Evolutionary conservation across 2,888 invertebrate species (phyloP).

Genomic region (Gortyna flavago): DNA sequence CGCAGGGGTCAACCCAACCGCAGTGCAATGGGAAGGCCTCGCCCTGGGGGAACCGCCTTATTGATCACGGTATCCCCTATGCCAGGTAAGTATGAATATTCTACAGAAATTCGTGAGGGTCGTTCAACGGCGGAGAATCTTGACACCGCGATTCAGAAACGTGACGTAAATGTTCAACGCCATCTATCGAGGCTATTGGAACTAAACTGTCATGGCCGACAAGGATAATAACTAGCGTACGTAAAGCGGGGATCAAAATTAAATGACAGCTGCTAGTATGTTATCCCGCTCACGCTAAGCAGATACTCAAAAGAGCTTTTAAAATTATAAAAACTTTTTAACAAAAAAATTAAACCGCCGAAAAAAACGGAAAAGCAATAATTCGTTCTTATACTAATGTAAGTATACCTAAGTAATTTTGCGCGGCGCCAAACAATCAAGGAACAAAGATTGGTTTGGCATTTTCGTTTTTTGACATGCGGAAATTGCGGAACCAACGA

Average conservation of each 20-base stretch:
- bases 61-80: conserved; percentile 57
- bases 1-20: conserved; percentile 52
- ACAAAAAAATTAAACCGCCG: too few relatives aligned
- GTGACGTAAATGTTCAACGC: conserved; percentile 31
- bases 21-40: conserved; percentile 54
- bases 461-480: too few relatives aligned
- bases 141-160: conserved; percentile 49
- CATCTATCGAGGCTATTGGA: conserved; percentile 30
- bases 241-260: neutral
- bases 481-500: too few relatives aligned
- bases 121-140: conserved; percentile 45
- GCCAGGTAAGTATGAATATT: conserved; percentile 53
- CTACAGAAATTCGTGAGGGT: neutral
- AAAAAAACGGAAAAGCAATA: too few relatives aligned
- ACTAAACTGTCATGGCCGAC: conserved; percentile 17
- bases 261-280: conserved; percentile 5
- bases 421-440: too few relatives aligned
- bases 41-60: conserved; percentile 59
- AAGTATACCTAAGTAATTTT: too few relatives aligned
- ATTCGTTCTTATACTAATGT: too few relatives aligned
- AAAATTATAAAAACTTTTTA: too few relatives aligned
- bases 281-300: conserved; percentile 7
- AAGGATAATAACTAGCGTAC: neutral
- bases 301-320: neutral
- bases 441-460: too few relatives aligned